Evolutionary conservation across 2,113 vertebrate genomes (phyloP).

Genomic region (Silurus meridionalis): DNA sequence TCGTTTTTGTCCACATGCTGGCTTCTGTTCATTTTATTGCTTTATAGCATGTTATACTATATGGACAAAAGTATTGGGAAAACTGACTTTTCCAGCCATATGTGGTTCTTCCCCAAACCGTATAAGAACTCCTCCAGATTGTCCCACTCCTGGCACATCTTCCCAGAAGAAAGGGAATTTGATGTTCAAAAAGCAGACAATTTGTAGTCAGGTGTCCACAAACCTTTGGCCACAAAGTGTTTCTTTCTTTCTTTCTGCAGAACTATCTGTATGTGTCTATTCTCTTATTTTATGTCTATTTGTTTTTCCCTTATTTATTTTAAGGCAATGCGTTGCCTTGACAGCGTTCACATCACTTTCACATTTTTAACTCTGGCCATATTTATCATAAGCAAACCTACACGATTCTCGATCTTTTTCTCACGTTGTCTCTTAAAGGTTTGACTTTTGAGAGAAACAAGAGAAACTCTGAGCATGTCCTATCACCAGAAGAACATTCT

Average conservation of each 20-base stretch:
- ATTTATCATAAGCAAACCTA: background rate
- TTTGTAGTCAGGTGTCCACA: too few relatives aligned
- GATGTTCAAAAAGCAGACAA: too few relatives aligned
- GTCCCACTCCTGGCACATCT: too few relatives aligned
- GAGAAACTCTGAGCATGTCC: background rate
- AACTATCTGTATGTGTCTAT: background rate
- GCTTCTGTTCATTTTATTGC: background rate
- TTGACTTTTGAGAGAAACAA: background rate
- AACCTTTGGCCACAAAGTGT: background rate
- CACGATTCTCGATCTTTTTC: background rate
- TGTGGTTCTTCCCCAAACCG: too few relatives aligned
- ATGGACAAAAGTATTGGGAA: too few relatives aligned
- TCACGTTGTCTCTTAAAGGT: background rate
- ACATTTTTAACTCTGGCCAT: conserved; percentile 6
- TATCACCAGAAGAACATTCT: conserved; percentile 3
- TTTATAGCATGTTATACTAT: background rate
- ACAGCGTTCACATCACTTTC: background rate
- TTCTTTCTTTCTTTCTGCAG: background rate
- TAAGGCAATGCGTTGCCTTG: background rate
- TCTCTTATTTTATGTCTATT: background rate
- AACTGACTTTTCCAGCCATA: too few relatives aligned
- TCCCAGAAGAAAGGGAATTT: too few relatives aligned
- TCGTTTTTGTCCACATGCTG: background rate
- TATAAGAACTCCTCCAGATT: too few relatives aligned
- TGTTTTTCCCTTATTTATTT: background rate